These are phyloP conservation scores for Poicephalus gulielmi DNA, from an alignment of 2,113 vertebrate genomes.

Conservation along the genomic window DNA sequence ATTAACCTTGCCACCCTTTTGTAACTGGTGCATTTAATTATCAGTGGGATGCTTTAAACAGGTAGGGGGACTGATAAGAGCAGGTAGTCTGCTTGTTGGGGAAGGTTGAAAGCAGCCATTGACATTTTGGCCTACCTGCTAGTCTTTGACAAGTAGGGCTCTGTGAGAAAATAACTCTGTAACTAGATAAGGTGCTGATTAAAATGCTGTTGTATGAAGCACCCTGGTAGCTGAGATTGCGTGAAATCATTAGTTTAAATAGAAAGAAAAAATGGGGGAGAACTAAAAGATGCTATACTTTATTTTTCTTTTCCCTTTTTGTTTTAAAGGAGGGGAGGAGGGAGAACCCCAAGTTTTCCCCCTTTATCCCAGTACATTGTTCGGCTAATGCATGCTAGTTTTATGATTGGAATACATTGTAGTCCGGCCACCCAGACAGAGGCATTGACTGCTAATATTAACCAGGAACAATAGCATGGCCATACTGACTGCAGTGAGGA, in stretches of 20 bases:
- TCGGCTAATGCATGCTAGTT: constrained; percentile 58
- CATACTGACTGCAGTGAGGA: constrained; percentile 89
- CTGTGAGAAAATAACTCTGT: constrained; percentile 69
- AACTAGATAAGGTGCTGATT: constrained; percentile 57
- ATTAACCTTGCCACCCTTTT: constrained; percentile 95
- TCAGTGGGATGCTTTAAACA: constrained; percentile 86
- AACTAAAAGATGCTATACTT: not conserved
- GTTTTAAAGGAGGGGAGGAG: not conserved
- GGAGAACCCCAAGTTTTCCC: not conserved
- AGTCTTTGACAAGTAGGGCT: constrained; percentile 60
- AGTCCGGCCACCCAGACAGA: constrained; percentile 82
- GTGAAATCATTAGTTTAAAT: constrained; percentile 10
- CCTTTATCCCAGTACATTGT: not conserved
- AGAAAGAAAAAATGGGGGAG: not conserved
- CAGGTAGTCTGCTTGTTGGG: constrained; percentile 65
- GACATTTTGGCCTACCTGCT: constrained; percentile 66
- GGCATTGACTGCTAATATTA: constrained; percentile 82
- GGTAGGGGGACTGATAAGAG: constrained; percentile 82
- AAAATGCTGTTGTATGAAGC: constrained; percentile 36
- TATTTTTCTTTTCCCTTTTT: not conserved
- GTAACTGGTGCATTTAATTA: constrained; percentile 94
- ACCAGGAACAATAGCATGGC: constrained; percentile 87
- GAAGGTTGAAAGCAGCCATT: constrained; percentile 68
- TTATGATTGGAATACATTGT: constrained; percentile 65
- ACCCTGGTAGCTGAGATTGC: not conserved